Evolutionary conservation across 2,113 vertebrate species (phyloP).

Genomic region (Verasper variegatus): DNA sequence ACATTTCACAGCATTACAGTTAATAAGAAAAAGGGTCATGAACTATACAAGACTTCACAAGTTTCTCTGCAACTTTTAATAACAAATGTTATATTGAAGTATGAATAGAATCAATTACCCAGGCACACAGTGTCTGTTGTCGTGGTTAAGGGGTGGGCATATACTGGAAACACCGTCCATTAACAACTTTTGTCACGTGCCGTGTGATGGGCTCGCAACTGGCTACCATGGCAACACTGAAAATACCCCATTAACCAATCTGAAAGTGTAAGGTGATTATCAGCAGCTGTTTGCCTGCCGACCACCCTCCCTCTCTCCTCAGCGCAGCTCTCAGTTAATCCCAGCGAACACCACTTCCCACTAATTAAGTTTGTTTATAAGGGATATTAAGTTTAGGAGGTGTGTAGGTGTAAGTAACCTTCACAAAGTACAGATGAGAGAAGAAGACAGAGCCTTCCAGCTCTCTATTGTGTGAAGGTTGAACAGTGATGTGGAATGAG

Average conservation of each 20-base stretch:
- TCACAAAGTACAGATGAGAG: slow-evolving; percentile 63
- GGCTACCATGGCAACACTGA: slow-evolving; percentile 69
- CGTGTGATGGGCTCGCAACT: slow-evolving; percentile 31
- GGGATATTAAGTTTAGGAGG: slow-evolving; percentile 76
- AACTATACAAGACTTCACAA: neutral
- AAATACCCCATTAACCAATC: slow-evolving; percentile 34
- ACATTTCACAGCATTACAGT: neutral
- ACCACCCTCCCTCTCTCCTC: slow-evolving; percentile 27
- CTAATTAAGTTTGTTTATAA: slow-evolving; percentile 84
- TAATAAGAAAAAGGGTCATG: neutral
- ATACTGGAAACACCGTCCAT: slow-evolving; percentile 9
- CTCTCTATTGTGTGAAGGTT: slow-evolving; percentile 56
- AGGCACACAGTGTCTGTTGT: neutral
- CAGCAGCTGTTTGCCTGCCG: slow-evolving; percentile 70
- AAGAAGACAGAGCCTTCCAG: slow-evolving; percentile 33
- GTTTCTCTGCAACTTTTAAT: slow-evolving; percentile 28
- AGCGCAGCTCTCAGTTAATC: slow-evolving; percentile 60
- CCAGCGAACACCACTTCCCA: slow-evolving; percentile 63
- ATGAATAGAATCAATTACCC: slow-evolving; percentile 54
- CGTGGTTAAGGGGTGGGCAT: slow-evolving; percentile 7
- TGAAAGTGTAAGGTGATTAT: slow-evolving; percentile 74
- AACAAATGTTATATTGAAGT: neutral
- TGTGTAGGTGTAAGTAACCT: slow-evolving; percentile 79
- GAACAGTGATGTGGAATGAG: slow-evolving; percentile 61
- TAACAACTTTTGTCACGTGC: slow-evolving; percentile 56